phyloP scores from a whole-genome alignment of 2,888 invertebrate genomes.

The Sinopyrophorus schimmeli region DNA sequence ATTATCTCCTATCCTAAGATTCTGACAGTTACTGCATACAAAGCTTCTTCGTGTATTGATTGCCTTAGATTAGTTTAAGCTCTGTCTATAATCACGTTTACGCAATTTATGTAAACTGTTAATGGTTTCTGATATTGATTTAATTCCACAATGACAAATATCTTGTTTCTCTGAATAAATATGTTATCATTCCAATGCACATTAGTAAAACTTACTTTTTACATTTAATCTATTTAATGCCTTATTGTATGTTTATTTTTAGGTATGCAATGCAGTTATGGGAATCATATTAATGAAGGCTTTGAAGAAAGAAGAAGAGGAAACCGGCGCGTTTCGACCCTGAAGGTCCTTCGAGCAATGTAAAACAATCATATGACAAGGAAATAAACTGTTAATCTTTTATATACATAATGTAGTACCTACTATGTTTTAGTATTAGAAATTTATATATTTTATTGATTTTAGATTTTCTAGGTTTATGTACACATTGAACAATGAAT shows the following conservation, averaged over 20 bases:
- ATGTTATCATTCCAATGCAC: not conserved
- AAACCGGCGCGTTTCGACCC: conserved; percentile 59
- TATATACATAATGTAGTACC: too few relatives aligned
- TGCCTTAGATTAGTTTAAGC: conserved; percentile 16
- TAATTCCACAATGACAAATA: too few relatives aligned
- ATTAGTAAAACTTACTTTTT: conserved; percentile 1
- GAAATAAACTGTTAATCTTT: too few relatives aligned
- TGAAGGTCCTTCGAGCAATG: too few relatives aligned
- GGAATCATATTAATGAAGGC: conserved; percentile 73
- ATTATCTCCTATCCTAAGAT: too few relatives aligned
- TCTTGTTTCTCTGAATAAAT: too few relatives aligned
- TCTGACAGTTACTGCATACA: conserved; percentile 15
- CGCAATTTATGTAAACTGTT: conserved; percentile 23
- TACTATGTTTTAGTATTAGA: too few relatives aligned
- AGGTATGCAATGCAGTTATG: conserved; percentile 73
- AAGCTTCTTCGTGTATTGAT: conserved; percentile 20
- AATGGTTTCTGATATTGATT: conserved; percentile 21
- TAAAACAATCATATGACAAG: too few relatives aligned
- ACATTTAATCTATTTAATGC: conserved; percentile 4
- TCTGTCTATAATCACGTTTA: conserved; percentile 14
- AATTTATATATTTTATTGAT: too few relatives aligned
- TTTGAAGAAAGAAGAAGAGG: conserved; percentile 74
- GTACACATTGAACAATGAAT: too few relatives aligned
- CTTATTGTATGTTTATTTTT: conserved; percentile 46
- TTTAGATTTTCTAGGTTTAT: too few relatives aligned